Percentiles rank a stretch among this genome's conserved stretches.
Conservation (phyloP, 92 coral and sea anemone genomes). For the Porites rus region DNA sequence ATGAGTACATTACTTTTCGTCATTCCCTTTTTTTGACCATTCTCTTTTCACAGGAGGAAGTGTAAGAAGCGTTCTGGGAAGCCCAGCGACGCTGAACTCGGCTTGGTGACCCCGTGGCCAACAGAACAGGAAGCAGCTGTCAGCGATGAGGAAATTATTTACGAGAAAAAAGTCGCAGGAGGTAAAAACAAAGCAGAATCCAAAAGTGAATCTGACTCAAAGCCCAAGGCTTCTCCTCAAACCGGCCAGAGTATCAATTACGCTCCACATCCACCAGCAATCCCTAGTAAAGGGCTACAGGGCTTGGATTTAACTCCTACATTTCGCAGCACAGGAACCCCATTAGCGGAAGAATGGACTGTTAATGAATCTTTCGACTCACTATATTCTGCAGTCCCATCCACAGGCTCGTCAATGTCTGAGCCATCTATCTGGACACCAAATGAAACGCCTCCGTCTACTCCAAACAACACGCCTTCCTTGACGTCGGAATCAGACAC, state of each 20-base stretch:
- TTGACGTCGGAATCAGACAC: background rate
- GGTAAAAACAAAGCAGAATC: background rate
- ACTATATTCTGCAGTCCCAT: background rate
- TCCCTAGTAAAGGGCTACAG: background rate
- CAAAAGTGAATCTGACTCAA: background rate
- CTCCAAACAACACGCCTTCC: background rate
- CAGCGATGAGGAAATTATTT: background rate
- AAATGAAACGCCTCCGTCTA: constrained; percentile 28
- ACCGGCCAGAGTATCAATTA: background rate
- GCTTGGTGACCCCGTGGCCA: background rate
- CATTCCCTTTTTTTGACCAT: too few species aligned
- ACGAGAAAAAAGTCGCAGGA: constrained; percentile 4
- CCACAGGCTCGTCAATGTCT: constrained; percentile 3
- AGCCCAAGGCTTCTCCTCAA: background rate
- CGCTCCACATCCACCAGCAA: background rate
- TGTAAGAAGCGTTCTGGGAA: background rate
- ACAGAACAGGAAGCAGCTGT: background rate
- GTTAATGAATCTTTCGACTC: constrained; percentile 13
- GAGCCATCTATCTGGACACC: constrained; percentile 5
- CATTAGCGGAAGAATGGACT: background rate
- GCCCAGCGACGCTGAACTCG: constrained; percentile 7
- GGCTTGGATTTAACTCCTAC: background rate
- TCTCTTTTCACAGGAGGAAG: background rate
- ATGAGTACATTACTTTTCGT: too few species aligned
- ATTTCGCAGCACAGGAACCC: background rate